Base-by-base conservation (phyloP, 2,797 vertebrate genomes). In the Enteromius radiatus region DNA sequence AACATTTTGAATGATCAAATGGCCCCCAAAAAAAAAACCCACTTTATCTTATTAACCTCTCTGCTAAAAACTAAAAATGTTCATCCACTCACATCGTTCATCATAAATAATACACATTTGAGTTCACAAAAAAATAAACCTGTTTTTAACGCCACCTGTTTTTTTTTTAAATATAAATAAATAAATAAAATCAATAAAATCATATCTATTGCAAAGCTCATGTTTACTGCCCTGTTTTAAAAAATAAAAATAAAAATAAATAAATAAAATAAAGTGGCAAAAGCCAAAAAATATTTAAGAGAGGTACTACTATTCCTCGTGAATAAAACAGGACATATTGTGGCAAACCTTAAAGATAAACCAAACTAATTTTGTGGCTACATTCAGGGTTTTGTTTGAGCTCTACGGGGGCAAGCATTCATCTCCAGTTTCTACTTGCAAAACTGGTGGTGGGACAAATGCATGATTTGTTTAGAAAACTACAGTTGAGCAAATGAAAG, bases 401-500 rank as follows among this genome's bases (percentile, higher is more conserved):
- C 28, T 47, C 12, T 26, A 38, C 0, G 33, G n/a, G 31, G 52
- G 23, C 31, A 77, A 63, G 9, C 59, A 47, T 64, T 77, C 10
- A 45, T 64, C 56, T 64, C 41, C 5, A 33, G 75, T 47, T 64
- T 63, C 19, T 15, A 26, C 33, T 52, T 11, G 76, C 28, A 52
- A 19, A 65, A 17, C 36, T 41, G 17, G n/a, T 68, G 41, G 59
- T 9, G 8, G 59, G 19, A 47, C 41, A 65, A 77, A 65, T 64
- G 28, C 21, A 28, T 10, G 52, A 79, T 69, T 52, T 52, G 63
- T 52, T 78, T 38, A 47, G 63, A 59, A 70, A 80, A 68, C 74
- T 84, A 68, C 81, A 73, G 73, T 65, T 52, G 73, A 73, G 49
- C 6, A 33, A 28, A 63, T 33, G 54, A 54, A 83, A 52, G 67